Evolutionary conservation across 2,113 vertebrate species (phyloP).

Genomic region (Mustelus asterias): DNA sequence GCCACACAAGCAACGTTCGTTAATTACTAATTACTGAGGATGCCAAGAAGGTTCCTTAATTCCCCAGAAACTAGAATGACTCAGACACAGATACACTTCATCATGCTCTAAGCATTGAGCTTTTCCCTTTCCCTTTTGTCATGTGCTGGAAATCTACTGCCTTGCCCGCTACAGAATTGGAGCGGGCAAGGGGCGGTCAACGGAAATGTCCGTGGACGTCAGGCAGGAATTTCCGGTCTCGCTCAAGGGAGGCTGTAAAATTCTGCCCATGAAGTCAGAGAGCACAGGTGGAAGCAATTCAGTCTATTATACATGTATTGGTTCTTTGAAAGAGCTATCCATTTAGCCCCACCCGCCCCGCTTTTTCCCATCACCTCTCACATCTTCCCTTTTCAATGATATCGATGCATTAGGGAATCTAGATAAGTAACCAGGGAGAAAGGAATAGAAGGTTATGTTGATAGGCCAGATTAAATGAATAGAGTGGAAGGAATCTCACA

Average conservation of each 20-base stretch:
- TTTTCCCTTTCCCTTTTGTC: not conserved
- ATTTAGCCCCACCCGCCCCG: not conserved
- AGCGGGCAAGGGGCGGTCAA: too few species aligned
- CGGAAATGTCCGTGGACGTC: too few species aligned
- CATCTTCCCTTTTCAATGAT: not conserved
- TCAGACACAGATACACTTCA: not conserved
- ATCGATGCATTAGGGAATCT: not conserved
- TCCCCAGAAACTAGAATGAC: not conserved
- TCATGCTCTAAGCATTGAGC: not conserved
- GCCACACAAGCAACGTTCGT: not conserved
- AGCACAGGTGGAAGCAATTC: not conserved
- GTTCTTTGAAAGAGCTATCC: not conserved
- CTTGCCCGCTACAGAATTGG: too few species aligned
- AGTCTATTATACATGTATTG: not conserved
- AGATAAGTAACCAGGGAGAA: not conserved
- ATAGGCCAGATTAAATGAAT: not conserved
- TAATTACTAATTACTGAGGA: not conserved
- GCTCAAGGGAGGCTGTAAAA: too few species aligned
- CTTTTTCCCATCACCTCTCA: not conserved
- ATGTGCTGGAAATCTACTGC: too few species aligned
- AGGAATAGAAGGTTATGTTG: not conserved
- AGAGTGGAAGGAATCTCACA: not conserved
- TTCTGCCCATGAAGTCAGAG: not conserved
- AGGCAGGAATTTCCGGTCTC: too few species aligned
- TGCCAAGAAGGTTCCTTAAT: not conserved